Evolutionary conservation across 1,140 invertebrate species (phyloP).

Genomic region (Olivierus martensii): DNA sequence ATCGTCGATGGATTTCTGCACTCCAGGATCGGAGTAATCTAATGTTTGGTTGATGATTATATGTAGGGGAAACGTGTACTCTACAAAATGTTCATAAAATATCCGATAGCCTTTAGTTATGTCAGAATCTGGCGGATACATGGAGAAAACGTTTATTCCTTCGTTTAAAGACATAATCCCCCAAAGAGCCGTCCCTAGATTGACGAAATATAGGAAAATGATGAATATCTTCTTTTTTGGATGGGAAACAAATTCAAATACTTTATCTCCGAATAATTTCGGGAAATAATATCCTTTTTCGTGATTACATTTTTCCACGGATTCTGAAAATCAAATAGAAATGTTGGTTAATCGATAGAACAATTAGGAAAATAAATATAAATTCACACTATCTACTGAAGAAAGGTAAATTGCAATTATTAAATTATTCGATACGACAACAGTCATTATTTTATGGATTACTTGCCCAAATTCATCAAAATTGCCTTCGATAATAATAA

Average conservation of each 20-base stretch:
- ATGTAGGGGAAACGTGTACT: slow-evolving; percentile 79
- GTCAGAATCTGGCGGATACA: slow-evolving; percentile 74
- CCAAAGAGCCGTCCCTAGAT: slow-evolving; percentile 68
- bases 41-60: slow-evolving; percentile 66
- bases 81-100: slow-evolving; percentile 73
- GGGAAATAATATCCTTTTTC: no score
- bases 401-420: no score
- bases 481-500: no score
- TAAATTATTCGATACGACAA: no score
- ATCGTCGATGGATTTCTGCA: slow-evolving; percentile 62
- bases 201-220: slow-evolving; percentile 59
- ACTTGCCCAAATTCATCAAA: no score
- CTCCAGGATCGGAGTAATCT: slow-evolving; percentile 63
- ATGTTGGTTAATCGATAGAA: no score
- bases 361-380: no score
- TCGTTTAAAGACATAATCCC: slow-evolving; percentile 76
- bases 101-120: slow-evolving; percentile 74
- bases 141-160: slow-evolving; percentile 66
- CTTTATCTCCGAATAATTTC: slow-evolving; percentile 70
- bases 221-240: slow-evolving; percentile 58
- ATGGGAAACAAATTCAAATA: slow-evolving; percentile 58
- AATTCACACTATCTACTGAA: no score
- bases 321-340: no score
- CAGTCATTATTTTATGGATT: no score
- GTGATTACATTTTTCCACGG: no score